Evolutionary conservation across 2,797 vertebrate genomes (phyloP).

Genomic region (Lindbergichthys nudifrons): DNA sequence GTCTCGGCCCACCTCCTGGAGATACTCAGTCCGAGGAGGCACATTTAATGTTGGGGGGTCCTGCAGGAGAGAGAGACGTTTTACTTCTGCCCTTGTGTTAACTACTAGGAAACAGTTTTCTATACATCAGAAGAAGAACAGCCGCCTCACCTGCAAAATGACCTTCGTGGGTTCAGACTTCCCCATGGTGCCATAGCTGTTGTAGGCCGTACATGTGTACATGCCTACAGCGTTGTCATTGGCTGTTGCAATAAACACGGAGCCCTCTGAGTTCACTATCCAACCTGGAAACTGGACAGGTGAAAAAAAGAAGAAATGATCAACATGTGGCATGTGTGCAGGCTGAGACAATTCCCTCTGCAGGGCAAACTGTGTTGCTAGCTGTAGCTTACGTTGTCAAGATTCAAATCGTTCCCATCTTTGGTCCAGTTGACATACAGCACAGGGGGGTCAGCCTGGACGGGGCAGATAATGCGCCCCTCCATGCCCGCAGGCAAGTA

Average conservation of each 20-base stretch:
- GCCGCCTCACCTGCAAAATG: conserved; percentile 88
- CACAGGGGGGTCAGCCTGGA: conserved; percentile 91
- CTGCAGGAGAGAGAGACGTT: conserved; percentile 72
- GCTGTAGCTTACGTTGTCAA: conserved; percentile 85
- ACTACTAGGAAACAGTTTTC: neutral
- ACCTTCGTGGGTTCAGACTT: conserved; percentile 89
- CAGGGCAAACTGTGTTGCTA: neutral
- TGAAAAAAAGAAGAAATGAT: conserved; percentile 7
- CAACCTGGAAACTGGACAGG: conserved; percentile 91
- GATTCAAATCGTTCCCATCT: conserved; percentile 88
- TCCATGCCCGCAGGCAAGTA: conserved; percentile 91
- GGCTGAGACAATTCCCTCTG: neutral
- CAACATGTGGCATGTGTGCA: neutral
- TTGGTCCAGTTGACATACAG: conserved; percentile 95
- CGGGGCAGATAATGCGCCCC: conserved; percentile 90
- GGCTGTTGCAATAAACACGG: conserved; percentile 88
- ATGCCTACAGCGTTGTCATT: conserved; percentile 93
- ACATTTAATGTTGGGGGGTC: conserved; percentile 89
- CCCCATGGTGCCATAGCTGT: conserved; percentile 94
- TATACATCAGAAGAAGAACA: neutral
- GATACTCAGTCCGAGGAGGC: conserved; percentile 90
- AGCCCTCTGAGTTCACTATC: conserved; percentile 90
- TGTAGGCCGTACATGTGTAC: conserved; percentile 94
- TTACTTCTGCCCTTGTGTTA: neutral
- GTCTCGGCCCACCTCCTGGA: conserved; percentile 94